These are phyloP conservation scores for Cantharis rustica DNA, from an alignment of 2,888 invertebrate species.

Conservation along the genomic window DNA sequence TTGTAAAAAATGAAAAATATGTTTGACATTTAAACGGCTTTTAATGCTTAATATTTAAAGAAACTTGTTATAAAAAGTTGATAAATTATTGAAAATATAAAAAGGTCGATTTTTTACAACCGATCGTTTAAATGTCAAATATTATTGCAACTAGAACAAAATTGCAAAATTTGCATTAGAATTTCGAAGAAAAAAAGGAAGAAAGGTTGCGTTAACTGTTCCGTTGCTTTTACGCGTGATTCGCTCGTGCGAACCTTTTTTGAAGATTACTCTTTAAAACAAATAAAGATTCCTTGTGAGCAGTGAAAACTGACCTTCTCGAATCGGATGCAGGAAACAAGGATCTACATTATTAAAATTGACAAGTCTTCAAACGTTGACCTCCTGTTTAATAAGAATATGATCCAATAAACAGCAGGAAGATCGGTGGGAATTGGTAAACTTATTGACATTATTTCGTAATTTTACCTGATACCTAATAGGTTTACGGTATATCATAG, in stretches of 20 bases:
- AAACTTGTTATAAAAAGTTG: background rate
- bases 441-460: too few species aligned
- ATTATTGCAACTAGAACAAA: background rate
- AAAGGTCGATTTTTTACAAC: background rate
- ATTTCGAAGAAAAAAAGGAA: background rate
- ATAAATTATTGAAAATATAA: background rate
- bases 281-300: background rate
- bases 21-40: background rate
- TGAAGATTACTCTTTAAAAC: too few species aligned
- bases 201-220: background rate
- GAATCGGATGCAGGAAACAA: background rate
- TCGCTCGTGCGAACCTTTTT: background rate
- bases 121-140: background rate
- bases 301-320: background rate
- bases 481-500: too few species aligned
- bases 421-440: too few species aligned
- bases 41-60: background rate
- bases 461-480: too few species aligned
- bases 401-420: too few species aligned
- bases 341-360: too few species aligned
- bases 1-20: background rate
- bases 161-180: background rate
- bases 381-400: too few species aligned
- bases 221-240: background rate
- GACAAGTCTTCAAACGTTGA: too few species aligned